phyloP scores from a whole-genome alignment of 2,797 vertebrate species.

The Pelobates cultripes region DNA sequence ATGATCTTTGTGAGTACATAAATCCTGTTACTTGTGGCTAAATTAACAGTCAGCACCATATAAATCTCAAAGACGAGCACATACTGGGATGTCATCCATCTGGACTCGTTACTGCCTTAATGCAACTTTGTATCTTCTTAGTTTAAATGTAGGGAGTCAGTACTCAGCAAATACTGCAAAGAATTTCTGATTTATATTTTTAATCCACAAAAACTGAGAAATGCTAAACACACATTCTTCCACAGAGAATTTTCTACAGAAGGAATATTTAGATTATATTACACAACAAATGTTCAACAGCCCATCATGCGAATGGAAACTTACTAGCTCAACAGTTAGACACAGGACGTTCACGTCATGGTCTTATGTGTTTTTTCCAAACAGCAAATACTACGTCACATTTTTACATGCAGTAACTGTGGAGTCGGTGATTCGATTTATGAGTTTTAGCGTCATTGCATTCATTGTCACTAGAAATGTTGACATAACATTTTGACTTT shows the following conservation, averaged over 20 bases:
- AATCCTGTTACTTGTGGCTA: conserved; percentile 15
- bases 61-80: not conserved
- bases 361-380: no score
- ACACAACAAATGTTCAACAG: not conserved
- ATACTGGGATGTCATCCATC: conserved; percentile 5
- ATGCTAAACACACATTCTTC: not conserved
- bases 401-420: no score
- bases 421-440: no score
- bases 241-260: not conserved
- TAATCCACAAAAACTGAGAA: not conserved
- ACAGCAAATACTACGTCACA: no score
- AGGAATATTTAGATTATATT: not conserved
- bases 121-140: not conserved
- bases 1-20: not conserved
- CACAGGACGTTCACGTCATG: no score
- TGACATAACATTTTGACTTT: no score
- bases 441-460: no score
- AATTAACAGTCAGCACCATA: conserved; percentile 8
- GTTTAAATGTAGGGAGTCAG: conserved; percentile 2
- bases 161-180: conserved; percentile 7
- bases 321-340: not conserved
- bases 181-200: conserved; percentile 11
- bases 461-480: no score
- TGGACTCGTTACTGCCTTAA: conserved; percentile 7
- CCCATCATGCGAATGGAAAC: not conserved